phyloP scores from a whole-genome alignment of 2,888 invertebrate genomes.

The Synanthedon vespiformis region DNA sequence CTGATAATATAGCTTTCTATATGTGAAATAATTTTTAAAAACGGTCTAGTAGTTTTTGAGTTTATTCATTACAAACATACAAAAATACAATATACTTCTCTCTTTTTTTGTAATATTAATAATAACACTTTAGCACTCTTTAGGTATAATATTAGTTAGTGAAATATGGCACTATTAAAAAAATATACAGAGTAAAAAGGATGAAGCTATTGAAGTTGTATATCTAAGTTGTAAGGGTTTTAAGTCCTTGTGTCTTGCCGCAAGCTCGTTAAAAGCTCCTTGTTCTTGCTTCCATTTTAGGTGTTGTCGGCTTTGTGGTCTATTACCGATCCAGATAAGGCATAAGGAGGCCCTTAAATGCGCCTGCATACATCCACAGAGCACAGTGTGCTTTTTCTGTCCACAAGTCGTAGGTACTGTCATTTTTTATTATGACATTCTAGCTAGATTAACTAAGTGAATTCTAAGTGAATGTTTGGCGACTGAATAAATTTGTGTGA shows the following conservation, averaged over 20 bases:
- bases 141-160: no score
- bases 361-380: background rate
- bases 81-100: no score
- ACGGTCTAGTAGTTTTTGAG: no score
- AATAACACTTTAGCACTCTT: no score
- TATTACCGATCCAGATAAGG: conserved; percentile 29
- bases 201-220: no score
- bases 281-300: conserved; percentile 40
- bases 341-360: conserved; percentile 5
- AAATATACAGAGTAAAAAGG: no score
- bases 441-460: no score
- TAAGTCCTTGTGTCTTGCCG: conserved; percentile 22
- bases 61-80: no score
- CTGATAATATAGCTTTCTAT: no score
- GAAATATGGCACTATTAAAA: no score
- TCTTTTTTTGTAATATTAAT: no score
- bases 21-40: no score
- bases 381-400: background rate
- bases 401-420: background rate
- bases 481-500: background rate
- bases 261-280: conserved; percentile 39
- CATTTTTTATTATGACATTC: background rate
- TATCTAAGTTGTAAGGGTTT: conserved; percentile 15
- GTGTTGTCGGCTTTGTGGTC: conserved; percentile 30
- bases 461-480: background rate